phyloP scores from a whole-genome alignment of 2,888 invertebrate species.

The Saturnia japonica region DNA sequence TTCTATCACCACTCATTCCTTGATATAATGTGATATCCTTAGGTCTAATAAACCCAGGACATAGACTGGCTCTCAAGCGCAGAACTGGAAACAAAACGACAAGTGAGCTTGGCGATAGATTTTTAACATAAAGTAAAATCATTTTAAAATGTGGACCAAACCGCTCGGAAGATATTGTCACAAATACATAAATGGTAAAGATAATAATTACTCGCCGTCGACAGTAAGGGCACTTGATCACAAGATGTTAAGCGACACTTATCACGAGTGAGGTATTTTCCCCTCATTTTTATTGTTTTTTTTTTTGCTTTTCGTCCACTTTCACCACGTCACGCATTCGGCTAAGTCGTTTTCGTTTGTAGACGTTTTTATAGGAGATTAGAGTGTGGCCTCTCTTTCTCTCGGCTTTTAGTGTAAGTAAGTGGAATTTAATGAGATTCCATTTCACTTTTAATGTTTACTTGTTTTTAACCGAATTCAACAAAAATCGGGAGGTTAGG shows the following conservation, averaged over 20 bases:
- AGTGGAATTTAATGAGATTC: slow-evolving; percentile 1
- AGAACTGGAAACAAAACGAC: no score
- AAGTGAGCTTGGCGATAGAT: no score
- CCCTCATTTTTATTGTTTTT: slow-evolving; percentile 14
- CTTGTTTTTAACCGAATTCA: no score
- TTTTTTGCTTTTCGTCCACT: slow-evolving; percentile 8
- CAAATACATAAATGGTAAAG: background rate
- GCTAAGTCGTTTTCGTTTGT: slow-evolving; percentile 14
- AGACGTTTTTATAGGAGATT: slow-evolving; percentile 9
- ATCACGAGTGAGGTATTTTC: slow-evolving; percentile 15
- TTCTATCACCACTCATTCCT: no score
- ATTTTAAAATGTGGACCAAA: background rate
- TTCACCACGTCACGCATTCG: slow-evolving; percentile 19
- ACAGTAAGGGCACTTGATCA: slow-evolving; percentile 16
- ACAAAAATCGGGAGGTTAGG: no score
- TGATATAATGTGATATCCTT: no score
- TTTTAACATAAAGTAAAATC: background rate
- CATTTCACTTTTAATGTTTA: background rate
- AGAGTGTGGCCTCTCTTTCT: background rate
- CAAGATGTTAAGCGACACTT: slow-evolving; percentile 21
- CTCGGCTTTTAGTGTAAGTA: background rate
- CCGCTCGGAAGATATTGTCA: background rate
- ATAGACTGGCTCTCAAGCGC: no score
- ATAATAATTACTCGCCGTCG: background rate
- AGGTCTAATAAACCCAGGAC: no score